Percentiles rank a stretch among this genome's conserved stretches.
These are phyloP conservation scores for Meandrina meandrites DNA, from an alignment of 92 coral and sea anemone genomes.

Conservation along the genomic window DNA sequence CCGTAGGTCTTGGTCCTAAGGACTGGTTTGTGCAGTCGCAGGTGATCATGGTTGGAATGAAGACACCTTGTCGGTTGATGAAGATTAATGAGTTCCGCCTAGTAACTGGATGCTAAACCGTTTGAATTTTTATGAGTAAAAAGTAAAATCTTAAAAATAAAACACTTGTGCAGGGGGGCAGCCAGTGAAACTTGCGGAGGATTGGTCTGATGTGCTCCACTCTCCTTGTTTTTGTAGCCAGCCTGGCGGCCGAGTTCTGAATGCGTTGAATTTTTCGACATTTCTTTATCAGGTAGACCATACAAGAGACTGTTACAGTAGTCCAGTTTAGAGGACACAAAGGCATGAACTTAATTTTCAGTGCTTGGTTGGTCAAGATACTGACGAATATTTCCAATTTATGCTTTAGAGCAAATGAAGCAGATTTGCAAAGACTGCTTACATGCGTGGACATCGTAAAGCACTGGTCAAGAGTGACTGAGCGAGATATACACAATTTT, in stretches of 20 bases:
- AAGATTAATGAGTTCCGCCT: no score
- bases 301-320: slow-evolving; percentile 40
- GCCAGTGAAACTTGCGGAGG: slow-evolving; percentile 33
- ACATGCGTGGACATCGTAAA: slow-evolving; percentile 35
- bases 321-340: no score
- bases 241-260: slow-evolving; percentile 29
- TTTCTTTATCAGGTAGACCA: slow-evolving; percentile 30
- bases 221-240: slow-evolving; percentile 27
- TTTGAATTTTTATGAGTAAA: not conserved
- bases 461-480: slow-evolving; percentile 30
- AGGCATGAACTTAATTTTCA: slow-evolving; percentile 37
- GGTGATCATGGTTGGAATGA: not conserved
- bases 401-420: slow-evolving; percentile 21
- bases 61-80: not conserved
- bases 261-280: slow-evolving; percentile 22
- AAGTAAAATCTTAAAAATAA: not conserved
- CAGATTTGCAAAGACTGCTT: slow-evolving; percentile 43
- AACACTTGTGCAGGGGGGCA: not conserved
- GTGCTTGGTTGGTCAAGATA: slow-evolving; percentile 18
- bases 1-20: slow-evolving; percentile 11
- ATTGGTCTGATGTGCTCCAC: slow-evolving; percentile 42
- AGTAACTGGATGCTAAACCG: not conserved
- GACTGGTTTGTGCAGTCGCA: not conserved
- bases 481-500: no score
- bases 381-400: slow-evolving; percentile 30